A percentile compares a stretch with the other conserved stretches of the same genome.
Evolutionary conservation across 1,140 invertebrate genomes (phyloP).

Genomic region (Mamestra configurata): DNA sequence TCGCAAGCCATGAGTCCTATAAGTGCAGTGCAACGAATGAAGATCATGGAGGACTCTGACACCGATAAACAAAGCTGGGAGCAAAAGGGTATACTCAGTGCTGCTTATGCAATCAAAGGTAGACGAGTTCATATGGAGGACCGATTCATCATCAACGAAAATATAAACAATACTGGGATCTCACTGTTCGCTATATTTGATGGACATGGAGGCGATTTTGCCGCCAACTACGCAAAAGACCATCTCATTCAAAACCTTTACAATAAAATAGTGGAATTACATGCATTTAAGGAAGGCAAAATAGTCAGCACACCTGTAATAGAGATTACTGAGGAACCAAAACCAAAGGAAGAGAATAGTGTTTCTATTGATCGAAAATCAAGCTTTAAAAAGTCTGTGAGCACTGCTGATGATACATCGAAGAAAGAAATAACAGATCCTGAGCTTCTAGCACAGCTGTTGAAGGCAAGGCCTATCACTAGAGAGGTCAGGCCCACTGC

Average conservation of each 20-base stretch:
- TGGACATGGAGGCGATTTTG: constrained; percentile 98
- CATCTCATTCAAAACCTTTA: constrained; percentile 93
- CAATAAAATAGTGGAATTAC: constrained; percentile 92
- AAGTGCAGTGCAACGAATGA: constrained; percentile 86
- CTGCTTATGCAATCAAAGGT: constrained; percentile 96
- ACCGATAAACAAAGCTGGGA: constrained; percentile 93
- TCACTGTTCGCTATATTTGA: constrained; percentile 97
- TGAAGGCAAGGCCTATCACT: constrained; percentile 90
- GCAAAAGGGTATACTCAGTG: constrained; percentile 91
- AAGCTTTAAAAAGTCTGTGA: constrained; percentile 90
- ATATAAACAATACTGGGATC: constrained; percentile 92
- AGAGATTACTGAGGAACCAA: constrained; percentile 83
- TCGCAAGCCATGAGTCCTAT: constrained; percentile 91
- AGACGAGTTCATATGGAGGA: constrained; percentile 97
- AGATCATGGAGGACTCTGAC: constrained; percentile 87
- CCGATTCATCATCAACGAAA: constrained; percentile 94
- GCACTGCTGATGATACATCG: constrained; percentile 88
- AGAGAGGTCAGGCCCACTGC: constrained; percentile 88
- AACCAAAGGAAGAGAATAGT: constrained; percentile 80
- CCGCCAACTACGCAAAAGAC: constrained; percentile 96
- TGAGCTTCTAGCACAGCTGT: constrained; percentile 90
- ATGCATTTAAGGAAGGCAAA: constrained; percentile 90
- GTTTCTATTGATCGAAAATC: constrained; percentile 88
- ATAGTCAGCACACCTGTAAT: constrained; percentile 68
- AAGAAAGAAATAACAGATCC: constrained; percentile 91